Evolutionary conservation across 2,888 invertebrate genomes (phyloP).

Genomic region (Adela reaumurella): DNA sequence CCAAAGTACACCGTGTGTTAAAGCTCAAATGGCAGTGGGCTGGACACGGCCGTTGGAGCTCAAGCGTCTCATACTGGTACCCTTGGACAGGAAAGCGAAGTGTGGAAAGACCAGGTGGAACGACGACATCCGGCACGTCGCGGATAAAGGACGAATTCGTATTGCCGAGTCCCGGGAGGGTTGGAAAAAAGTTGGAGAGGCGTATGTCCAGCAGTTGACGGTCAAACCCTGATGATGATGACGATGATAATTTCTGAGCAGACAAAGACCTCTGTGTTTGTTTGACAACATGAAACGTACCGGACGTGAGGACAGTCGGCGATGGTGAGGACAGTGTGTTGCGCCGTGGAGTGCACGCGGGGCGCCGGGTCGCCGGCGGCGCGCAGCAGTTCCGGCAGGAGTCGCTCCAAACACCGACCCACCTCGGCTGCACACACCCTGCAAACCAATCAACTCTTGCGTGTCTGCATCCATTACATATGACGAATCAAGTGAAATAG

Average conservation of each 20-base stretch:
- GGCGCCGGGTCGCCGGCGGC: conserved; percentile 88
- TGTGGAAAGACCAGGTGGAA: background rate
- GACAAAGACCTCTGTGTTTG: too few relatives aligned
- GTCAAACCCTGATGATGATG: too few relatives aligned
- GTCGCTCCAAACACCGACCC: conserved; percentile 75
- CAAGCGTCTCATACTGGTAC: background rate
- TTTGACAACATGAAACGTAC: conserved; percentile 23
- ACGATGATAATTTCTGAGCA: too few relatives aligned
- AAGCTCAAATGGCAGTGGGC: background rate
- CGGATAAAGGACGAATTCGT: background rate
- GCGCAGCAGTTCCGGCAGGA: conserved; percentile 77
- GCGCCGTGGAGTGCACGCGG: conserved; percentile 81
- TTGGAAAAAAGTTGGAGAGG: background rate
- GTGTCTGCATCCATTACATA: background rate
- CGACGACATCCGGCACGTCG: background rate
- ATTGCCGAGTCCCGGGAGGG: background rate
- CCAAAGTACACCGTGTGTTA: too few relatives aligned
- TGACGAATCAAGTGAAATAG: background rate
- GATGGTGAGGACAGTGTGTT: conserved; percentile 81
- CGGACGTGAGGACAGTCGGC: conserved; percentile 78
- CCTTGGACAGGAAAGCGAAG: background rate
- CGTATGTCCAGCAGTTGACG: background rate
- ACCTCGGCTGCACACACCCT: conserved; percentile 83
- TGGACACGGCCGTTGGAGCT: background rate
- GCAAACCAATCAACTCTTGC: conserved; percentile 11